phyloP scores from a whole-genome alignment of 2,797 vertebrate species.

The Cuculus canorus region DNA sequence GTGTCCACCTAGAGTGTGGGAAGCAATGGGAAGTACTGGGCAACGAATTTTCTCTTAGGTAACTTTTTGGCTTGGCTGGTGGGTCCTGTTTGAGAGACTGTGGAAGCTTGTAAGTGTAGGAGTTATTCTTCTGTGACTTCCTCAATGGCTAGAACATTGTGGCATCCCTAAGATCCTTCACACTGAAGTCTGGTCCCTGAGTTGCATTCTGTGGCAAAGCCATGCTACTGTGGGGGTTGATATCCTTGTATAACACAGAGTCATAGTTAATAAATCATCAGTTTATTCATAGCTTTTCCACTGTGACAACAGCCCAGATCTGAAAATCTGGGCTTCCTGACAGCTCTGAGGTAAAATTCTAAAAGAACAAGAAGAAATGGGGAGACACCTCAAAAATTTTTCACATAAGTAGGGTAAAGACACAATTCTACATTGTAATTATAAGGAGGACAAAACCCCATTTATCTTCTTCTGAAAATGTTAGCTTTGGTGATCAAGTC shows the following conservation, averaged over 20 bases:
- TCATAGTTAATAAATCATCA: background rate
- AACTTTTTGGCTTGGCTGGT: background rate
- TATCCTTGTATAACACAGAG: background rate
- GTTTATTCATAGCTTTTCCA: background rate
- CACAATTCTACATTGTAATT: background rate
- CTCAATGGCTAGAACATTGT: background rate
- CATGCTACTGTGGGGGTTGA: background rate
- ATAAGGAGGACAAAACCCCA: fast-evolving
- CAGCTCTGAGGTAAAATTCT: background rate
- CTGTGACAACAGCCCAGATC: background rate
- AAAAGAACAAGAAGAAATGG: background rate
- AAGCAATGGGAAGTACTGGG: background rate
- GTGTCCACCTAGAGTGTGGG: no score
- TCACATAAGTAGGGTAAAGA: background rate
- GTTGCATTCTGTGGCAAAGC: background rate
- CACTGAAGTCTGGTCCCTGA: background rate
- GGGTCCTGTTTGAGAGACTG: background rate
- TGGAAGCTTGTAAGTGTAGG: background rate
- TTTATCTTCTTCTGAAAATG: background rate
- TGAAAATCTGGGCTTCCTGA: background rate
- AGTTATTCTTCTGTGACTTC: background rate
- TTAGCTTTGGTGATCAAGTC: background rate
- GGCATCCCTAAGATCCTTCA: background rate
- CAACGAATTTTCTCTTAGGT: background rate
- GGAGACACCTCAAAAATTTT: background rate